Conservation (phyloP, 2,888 invertebrate species). For the Gastracanthus pulcherrimus region DNA sequence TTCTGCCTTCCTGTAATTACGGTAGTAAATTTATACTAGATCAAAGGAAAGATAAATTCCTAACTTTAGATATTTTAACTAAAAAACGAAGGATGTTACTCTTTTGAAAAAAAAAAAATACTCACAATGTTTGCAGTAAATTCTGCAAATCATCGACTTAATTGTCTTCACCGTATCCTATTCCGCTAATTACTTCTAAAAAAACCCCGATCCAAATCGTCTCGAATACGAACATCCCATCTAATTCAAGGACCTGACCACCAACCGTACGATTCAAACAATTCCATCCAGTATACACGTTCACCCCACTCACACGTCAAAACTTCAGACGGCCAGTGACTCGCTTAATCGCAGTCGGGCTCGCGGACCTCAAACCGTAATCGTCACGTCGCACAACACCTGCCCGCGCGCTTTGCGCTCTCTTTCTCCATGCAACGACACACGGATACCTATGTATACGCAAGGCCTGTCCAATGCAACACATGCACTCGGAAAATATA, state of each 20-base stretch:
- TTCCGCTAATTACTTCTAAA: not conserved
- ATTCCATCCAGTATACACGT: not conserved
- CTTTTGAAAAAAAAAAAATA: no score
- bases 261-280: not conserved
- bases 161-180: not conserved
- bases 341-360: slow-evolving; percentile 30
- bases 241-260: not conserved
- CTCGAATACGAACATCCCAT: not conserved
- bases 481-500: not conserved
- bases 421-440: not conserved
- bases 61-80: no score
- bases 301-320: not conserved
- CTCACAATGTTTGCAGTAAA: no score
- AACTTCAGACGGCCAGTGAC: slow-evolving; percentile 18
- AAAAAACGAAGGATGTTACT: no score
- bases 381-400: slow-evolving; percentile 21
- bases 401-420: not conserved
- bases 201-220: not conserved
- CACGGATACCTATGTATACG: not conserved
- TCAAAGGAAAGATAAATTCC: not conserved
- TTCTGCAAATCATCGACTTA: not conserved
- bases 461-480: not conserved
- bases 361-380: slow-evolving; percentile 13
- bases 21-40: not conserved
- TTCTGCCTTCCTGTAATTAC: not conserved